Conservation (phyloP, 2,888 invertebrate genomes). For the Electrophaes corylata region DNA sequence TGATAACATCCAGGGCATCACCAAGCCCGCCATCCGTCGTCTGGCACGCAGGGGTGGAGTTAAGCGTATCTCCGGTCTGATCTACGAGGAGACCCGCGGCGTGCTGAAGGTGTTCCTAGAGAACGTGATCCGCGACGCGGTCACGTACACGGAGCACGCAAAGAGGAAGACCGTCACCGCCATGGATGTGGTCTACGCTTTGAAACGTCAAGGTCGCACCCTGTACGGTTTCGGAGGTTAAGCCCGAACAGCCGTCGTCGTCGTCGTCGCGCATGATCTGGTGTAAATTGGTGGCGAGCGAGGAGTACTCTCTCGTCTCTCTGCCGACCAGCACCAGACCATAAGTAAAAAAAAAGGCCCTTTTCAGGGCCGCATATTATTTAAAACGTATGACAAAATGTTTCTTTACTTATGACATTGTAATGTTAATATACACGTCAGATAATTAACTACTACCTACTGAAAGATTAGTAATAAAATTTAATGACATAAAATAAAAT, state of each 20-base stretch:
- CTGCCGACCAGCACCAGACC: no score
- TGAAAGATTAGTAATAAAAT: no score
- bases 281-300: no score
- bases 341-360: neutral
- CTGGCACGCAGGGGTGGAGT: constrained; percentile 68
- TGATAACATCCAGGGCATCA: constrained; percentile 92
- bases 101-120: constrained; percentile 92
- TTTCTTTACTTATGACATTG: neutral
- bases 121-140: constrained; percentile 92
- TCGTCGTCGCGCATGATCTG: no score
- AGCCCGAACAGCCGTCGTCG: no score
- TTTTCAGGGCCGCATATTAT: neutral
- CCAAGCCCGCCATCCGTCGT: constrained; percentile 90
- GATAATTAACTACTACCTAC: no score
- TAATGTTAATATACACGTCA: neutral
- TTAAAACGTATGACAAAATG: neutral
- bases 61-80: constrained; percentile 89
- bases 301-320: no score
- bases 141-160: constrained; percentile 94
- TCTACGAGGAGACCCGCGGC: constrained; percentile 91
- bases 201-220: constrained; percentile 88
- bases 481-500: no score
- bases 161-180: constrained; percentile 95
- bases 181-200: constrained; percentile 94
- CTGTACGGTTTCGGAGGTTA: neutral